Evolutionary conservation across 1,140 invertebrate species (phyloP).

Genomic region (Plutomurus gul): DNA sequence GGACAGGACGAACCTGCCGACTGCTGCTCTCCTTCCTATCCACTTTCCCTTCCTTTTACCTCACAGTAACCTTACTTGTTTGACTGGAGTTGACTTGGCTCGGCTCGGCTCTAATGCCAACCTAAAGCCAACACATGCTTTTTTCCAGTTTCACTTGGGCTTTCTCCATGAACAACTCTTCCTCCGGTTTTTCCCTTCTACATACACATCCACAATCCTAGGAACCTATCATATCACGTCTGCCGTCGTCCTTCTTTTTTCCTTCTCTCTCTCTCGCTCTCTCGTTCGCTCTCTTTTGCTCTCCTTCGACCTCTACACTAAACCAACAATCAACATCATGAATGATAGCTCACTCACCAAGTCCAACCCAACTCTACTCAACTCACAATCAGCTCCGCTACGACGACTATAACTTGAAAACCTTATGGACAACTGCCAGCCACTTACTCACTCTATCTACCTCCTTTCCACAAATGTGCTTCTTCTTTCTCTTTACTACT

Average conservation of each 20-base stretch:
- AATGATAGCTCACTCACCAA: conserved; percentile 46
- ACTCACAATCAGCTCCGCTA: neutral
- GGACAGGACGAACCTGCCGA: conserved; percentile 14
- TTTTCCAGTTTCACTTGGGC: conserved; percentile 16
- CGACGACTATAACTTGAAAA: neutral
- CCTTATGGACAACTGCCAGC: conserved; percentile 44
- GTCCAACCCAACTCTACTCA: neutral
- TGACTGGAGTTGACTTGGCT: neutral
- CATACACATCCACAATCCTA: neutral
- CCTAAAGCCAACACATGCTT: neutral
- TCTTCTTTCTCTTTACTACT: neutral
- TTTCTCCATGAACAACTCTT: conserved; percentile 15
- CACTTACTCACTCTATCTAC: conserved; percentile 18
- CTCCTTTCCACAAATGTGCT: neutral
- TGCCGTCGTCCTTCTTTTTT: conserved; percentile 13
- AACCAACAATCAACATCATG: conserved; percentile 36
- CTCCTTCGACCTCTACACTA: neutral
- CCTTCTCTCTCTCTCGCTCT: conserved; percentile 12
- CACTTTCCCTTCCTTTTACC: neutral
- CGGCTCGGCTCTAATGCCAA: neutral
- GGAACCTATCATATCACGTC: conserved; percentile 33
- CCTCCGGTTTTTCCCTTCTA: neutral
- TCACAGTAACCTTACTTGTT: neutral
- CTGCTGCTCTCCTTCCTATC: neutral
- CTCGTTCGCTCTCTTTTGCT: neutral